Evolutionary conservation across 2,113 vertebrate genomes (phyloP), one percentile per base, ranked within the genome.

Genomic region (Cathartes aura): DNA sequence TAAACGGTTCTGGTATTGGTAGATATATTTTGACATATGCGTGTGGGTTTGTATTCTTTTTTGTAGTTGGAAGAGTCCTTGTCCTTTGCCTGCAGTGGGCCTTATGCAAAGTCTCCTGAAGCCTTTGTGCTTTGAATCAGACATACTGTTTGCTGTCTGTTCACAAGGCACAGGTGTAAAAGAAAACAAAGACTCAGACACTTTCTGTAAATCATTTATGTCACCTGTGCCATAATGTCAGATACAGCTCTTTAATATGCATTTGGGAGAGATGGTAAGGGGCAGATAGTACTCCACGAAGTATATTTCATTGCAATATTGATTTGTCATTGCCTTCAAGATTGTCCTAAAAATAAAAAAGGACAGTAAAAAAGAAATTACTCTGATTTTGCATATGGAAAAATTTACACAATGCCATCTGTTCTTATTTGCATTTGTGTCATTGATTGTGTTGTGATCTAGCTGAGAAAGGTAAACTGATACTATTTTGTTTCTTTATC

Each of bases 401-500:
- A 55, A 78, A 55, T 18, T 24, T 70, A 55, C 48, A 62, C 42
- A 16, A 22, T 67, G 30, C 79, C 68, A 70, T 90, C 84, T 92
- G 78, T 82, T 89, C n/a, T 62, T 70, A 63, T 60, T 88, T 94
- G 50, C 47, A 59, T 83, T 74, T 34, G 24, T 58, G 87, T 67
- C 55, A 6, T 3, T 23, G 64, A 40, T 24, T 38, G 24, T 42
- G 24, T 56, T 68, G 72, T 92, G 74, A 62, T 87, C 45, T 87
- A 21, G 29, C 62, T 82, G 40, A 71, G 50, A n/a, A 91, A 67
- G 79, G 38, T 64, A 66, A 71, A 88, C 90, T 96, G 90, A 96
- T 38, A 11, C 42, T 81, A 1, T 81, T 92, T 85, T 93, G 6
- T 38, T 96, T 94, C 97, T 89, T 97, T 74, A 36, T 96, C 70